phyloP scores from a whole-genome alignment of 1,140 invertebrate genomes.

The Brachionus rotundiformis region DNA sequence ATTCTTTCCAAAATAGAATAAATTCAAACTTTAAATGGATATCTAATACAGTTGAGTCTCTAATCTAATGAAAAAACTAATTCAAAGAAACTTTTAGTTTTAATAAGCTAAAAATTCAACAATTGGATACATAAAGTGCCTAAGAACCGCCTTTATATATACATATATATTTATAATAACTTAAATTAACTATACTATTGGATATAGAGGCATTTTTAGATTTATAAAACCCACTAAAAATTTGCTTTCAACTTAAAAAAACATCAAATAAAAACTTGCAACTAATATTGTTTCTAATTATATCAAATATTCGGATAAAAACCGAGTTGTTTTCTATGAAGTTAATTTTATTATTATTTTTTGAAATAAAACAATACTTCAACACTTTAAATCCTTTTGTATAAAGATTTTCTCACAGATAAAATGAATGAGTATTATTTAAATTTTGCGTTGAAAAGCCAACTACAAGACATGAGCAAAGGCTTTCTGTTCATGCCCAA shows the following conservation, averaged over 20 bases:
- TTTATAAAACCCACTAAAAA: background rate
- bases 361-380: background rate
- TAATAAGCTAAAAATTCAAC: background rate
- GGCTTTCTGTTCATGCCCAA: background rate
- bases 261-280: slow-evolving; percentile 32
- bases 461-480: background rate
- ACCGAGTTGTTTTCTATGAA: background rate
- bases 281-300: slow-evolving; percentile 45
- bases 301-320: slow-evolving; percentile 17
- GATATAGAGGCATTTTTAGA: background rate
- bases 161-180: background rate
- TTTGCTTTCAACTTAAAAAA: background rate
- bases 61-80: slow-evolving; percentile 3
- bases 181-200: background rate
- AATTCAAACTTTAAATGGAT: slow-evolving; percentile 17
- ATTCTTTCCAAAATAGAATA: background rate
- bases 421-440: slow-evolving; percentile 3
- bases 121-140: slow-evolving; percentile 28
- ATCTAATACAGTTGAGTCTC: background rate
- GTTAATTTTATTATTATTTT: background rate
- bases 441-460: background rate
- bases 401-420: background rate
- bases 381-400: background rate
- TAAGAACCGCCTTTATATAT: background rate
- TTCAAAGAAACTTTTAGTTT: slow-evolving; percentile 30